A percentile compares a stretch with the other conserved stretches of the same genome.
phyloP scores from a whole-genome alignment of 1,140 invertebrate species.

The Nixonia krombeini region DNA sequence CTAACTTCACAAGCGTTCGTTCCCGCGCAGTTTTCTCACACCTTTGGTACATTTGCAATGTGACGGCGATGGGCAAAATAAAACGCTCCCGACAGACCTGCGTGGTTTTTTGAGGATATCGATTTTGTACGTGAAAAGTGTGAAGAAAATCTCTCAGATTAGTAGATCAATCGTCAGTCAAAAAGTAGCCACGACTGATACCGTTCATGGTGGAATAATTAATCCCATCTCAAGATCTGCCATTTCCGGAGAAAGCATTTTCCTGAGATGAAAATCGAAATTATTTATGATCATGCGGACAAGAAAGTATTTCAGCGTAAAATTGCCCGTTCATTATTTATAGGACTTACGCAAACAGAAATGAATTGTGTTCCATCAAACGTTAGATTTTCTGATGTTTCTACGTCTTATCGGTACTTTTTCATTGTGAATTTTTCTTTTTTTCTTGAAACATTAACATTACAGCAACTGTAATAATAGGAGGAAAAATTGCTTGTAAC shows the following conservation, averaged over 20 bases:
- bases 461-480: too few species aligned
- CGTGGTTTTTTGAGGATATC: slow-evolving; percentile 36
- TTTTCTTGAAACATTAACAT: too few species aligned
- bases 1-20: slow-evolving; percentile 5
- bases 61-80: slow-evolving; percentile 36
- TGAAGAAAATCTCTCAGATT: slow-evolving; percentile 21
- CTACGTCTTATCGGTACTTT: too few species aligned
- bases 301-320: too few species aligned
- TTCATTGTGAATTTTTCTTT: too few species aligned
- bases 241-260: background rate
- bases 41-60: slow-evolving; percentile 25
- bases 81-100: slow-evolving; percentile 39
- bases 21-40: slow-evolving; percentile 1
- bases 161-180: slow-evolving; percentile 8
- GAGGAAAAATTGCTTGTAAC: too few species aligned
- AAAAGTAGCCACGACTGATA: slow-evolving; percentile 19
- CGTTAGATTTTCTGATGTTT: too few species aligned
- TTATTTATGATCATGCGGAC: too few species aligned
- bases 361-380: too few species aligned
- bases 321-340: too few species aligned
- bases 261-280: background rate
- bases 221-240: background rate
- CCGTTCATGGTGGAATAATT: slow-evolving; percentile 4
- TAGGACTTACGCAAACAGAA: too few species aligned
- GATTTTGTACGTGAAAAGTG: slow-evolving; percentile 26